Base-by-base conservation (phyloP, 2,113 vertebrate genomes). In the Chlorocebus sabaeus region DNA sequence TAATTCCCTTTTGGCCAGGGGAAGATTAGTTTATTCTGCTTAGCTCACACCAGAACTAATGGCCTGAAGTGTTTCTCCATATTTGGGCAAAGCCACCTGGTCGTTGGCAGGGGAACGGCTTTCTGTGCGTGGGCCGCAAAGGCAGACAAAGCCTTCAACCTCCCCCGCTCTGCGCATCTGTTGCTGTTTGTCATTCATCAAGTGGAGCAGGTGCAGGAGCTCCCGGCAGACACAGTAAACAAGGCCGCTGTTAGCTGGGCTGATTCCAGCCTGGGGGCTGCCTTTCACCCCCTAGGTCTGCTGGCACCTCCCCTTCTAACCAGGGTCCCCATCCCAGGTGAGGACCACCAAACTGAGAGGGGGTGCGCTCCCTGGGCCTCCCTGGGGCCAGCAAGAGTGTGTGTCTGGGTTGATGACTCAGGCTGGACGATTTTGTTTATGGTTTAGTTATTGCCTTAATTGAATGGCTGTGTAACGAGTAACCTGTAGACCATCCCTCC, bases 51-150 rank as follows among this genome's bases (percentile, higher is more conserved):
- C 96, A 98, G 96, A 98, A 96, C 96, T 95, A 97, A 97, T 97
- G 96, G 97, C 96, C 95, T 90, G 86, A 96, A 97, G 96, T 96
- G 90, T 90, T 98, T 97, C 97, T 98, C 98, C 97, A 96, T 96
- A 98, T 98, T 95, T 98, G 97, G 97, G 90, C 97, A 97, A 93
- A 96, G 96, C 96, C 97, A 97, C 98, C 97, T 97, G 97, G 97
- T 45, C 30, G 87, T 93, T 96, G 95, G 97, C 97, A 96, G 90
- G 97, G 97, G 98, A 93, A 83, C 93, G 0, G 70, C 92, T 96
- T n/a, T 92, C 79, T 23, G 0, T 81, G 95, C 89, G 75, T 96
- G 92, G 96, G 97, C 89, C 90, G 96, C 89, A 70, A 85, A 92
- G 0, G 75, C 85, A 96, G 97, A 96, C 95, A 97, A 95, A 95